Evolutionary conservation across 37 sponge, comb jelly and placozoan genomes (phyloP), one percentile per base, ranked within the genome.

Genomic region (Dysidea cf. avara): DNA sequence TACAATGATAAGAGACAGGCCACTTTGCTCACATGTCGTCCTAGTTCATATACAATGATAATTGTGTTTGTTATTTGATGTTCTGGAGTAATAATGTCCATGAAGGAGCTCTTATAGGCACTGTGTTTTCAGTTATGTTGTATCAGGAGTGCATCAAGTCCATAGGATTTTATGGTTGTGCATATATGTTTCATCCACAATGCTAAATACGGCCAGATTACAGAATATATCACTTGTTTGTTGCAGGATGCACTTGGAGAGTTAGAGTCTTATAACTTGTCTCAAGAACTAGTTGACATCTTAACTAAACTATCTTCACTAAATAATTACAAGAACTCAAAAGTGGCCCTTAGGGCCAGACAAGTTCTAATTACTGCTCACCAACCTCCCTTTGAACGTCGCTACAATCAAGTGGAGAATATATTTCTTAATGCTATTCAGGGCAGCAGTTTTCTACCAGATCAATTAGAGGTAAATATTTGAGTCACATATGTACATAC

Each of bases 361-460:
- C 82, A 92, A 60, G 49, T 97, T 38, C 84, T 97, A 12, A 97
- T 97, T 51, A 73, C 73, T 1, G 77, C 91, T 60, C 86, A 82
- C 64, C 88, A 90, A 68, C 93, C 97, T 26, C 87, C 94, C 30
- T 93, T 80, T 57, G 87, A 90, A 68, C 67, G 90, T 48, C 78
- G 97, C 0, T 90, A 87, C 70, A 97, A 97, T 60, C 93, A 97
- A 49, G 94, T 97, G 54, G 93, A 97, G 78, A 81, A 88, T 25
- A 90, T 97, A 33, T 97, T 97, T 71, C 77, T 97, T 2, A 68
- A 72, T 11, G 85, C 94, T 22, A 78, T 94, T 25, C 85, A 79
- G 29, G 88, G 84, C 1, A 53, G 53, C 22, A 70, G 81, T 25
- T 83, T 92, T 28, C 53, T 36, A 17, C 38, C 74, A n/a, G 82